These are phyloP conservation scores for Syngnathus acus DNA, from an alignment of 2,797 vertebrate genomes.

Conservation along the genomic window DNA sequence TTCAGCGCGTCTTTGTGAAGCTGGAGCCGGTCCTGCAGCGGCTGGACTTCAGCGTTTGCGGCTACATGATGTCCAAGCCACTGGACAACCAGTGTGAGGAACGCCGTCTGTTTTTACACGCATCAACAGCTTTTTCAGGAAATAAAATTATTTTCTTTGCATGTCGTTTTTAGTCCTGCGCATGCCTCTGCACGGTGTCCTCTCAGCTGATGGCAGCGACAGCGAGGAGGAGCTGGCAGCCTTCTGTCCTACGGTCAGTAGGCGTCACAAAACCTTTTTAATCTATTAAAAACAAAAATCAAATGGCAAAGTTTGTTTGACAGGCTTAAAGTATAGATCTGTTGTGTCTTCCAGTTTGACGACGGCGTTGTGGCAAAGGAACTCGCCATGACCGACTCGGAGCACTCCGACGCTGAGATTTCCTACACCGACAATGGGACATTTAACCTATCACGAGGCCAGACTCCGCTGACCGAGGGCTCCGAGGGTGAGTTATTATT, in stretches of 20 bases:
- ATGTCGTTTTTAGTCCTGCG: constrained; percentile 70
- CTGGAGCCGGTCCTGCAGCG: constrained; percentile 89
- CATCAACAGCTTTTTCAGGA: not conserved
- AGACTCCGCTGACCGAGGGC: constrained; percentile 92
- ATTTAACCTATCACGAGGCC: constrained; percentile 93
- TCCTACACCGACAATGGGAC: constrained; percentile 95
- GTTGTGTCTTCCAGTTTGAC: constrained; percentile 76
- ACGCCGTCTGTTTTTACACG: not conserved
- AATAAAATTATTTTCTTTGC: constrained; percentile 6
- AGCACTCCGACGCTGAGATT: constrained; percentile 92
- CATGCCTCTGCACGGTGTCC: constrained; percentile 61
- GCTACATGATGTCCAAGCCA: constrained; percentile 88
- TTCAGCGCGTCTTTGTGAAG: constrained; percentile 69
- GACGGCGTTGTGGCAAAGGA: constrained; percentile 84
- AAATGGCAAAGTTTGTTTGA: not conserved
- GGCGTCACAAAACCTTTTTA: not conserved
- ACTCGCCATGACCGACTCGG: constrained; percentile 86
- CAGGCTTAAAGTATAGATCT: not conserved
- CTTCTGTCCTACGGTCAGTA: constrained; percentile 87
- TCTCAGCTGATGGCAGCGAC: constrained; percentile 74
- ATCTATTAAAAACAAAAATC: too few species aligned
- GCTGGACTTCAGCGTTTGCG: constrained; percentile 84
- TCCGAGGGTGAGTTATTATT: constrained; percentile 76
- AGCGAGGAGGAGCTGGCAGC: constrained; percentile 95
- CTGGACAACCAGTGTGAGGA: constrained; percentile 85